These are phyloP conservation scores for Agonum fuliginosum DNA, from an alignment of 2,888 invertebrate species.

Conservation along the genomic window DNA sequence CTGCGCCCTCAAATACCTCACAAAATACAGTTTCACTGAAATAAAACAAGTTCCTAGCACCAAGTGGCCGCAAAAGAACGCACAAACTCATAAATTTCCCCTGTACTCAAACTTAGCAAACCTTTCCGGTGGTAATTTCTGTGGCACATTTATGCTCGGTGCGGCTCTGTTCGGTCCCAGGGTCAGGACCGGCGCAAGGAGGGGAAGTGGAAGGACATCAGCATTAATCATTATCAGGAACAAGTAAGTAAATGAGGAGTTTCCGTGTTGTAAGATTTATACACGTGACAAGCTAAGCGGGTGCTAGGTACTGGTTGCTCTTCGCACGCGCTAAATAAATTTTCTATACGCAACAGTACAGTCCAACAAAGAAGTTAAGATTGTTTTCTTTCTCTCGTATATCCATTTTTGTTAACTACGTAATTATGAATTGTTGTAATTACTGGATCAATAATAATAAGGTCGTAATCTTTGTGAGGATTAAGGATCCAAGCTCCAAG, in stretches of 20 bases:
- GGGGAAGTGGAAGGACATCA: constrained; percentile 28
- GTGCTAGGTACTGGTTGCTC: too few species aligned
- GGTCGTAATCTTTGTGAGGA: too few species aligned
- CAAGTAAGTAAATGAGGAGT: constrained; percentile 51
- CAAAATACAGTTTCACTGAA: neutral
- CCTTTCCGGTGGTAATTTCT: neutral
- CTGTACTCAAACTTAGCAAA: neutral
- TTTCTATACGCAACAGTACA: too few species aligned
- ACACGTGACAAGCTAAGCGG: constrained; percentile 37
- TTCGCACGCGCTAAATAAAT: too few species aligned
- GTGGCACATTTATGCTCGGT: neutral
- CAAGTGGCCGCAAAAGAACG: constrained; percentile 16
- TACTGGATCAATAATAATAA: too few species aligned
- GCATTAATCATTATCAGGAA: constrained; percentile 55
- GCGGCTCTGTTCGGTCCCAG: neutral
- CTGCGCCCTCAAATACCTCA: neutral
- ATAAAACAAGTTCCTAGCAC: constrained; percentile 1
- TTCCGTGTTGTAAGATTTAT: constrained; percentile 57
- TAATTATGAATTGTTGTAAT: too few species aligned
- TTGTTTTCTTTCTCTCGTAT: too few species aligned
- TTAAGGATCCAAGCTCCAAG: too few species aligned
- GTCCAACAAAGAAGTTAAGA: too few species aligned
- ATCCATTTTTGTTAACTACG: too few species aligned
- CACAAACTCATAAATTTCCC: constrained; percentile 22
- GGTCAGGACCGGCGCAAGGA: neutral